These are phyloP conservation scores for Oreochromis mossambicus DNA, from an alignment of 2,797 vertebrate species.

Conservation along the genomic window DNA sequence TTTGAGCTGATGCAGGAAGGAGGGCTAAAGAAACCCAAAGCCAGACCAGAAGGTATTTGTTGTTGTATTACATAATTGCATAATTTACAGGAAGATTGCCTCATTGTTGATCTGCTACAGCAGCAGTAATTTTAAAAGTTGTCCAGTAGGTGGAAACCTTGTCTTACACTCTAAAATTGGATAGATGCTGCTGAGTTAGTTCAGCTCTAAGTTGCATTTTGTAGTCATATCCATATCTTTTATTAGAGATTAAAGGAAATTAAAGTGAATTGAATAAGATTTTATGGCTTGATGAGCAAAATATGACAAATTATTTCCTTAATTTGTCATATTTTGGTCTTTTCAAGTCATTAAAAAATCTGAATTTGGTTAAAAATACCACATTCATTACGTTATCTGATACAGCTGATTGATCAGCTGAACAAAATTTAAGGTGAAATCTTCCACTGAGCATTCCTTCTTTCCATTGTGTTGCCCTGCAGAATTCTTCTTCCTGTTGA, in stretches of 20 bases:
- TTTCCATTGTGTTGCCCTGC: neutral
- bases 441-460: neutral
- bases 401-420: neutral
- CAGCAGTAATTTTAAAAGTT: neutral
- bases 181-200: neutral
- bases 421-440: neutral
- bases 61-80: neutral
- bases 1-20: slow-evolving; percentile 98
- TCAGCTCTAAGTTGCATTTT: neutral
- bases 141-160: slow-evolving; percentile 68
- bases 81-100: neutral
- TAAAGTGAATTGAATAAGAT: neutral
- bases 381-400: neutral
- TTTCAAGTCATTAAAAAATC: neutral
- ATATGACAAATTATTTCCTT: neutral
- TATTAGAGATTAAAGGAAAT: neutral
- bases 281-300: neutral
- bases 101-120: neutral
- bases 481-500: neutral
- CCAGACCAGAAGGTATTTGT: slow-evolving; percentile 91
- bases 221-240: neutral
- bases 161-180: neutral
- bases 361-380: neutral
- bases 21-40: slow-evolving; percentile 94
- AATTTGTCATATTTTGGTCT: neutral